Percentiles rank a stretch among this genome's conserved stretches.
phyloP scores from a whole-genome alignment of 2,113 vertebrate genomes.

The Ardeotis arabs region DNA sequence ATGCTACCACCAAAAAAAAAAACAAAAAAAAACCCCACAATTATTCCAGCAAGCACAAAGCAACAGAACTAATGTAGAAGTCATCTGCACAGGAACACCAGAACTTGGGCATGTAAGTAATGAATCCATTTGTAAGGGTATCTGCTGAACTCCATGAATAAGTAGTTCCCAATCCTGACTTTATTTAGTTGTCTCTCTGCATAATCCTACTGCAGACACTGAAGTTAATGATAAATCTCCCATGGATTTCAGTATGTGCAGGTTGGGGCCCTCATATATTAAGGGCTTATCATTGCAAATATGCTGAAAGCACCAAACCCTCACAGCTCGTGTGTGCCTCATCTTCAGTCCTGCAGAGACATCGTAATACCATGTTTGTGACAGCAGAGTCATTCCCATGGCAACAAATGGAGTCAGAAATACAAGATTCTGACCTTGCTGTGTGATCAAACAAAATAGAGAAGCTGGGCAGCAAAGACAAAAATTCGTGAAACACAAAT shows the following conservation, averaged over 20 bases:
- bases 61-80: neutral
- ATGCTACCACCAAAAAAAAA: neutral
- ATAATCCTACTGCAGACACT: constrained; percentile 6
- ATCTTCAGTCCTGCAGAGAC: constrained; percentile 53
- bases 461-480: neutral
- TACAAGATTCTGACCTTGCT: constrained; percentile 13
- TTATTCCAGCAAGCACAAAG: neutral
- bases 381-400: constrained; percentile 58
- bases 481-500: constrained; percentile 15
- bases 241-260: constrained; percentile 14
- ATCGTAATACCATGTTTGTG: constrained; percentile 28
- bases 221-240: constrained; percentile 30
- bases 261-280: constrained; percentile 21
- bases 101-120: neutral
- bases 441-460: constrained; percentile 9
- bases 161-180: neutral
- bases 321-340: constrained; percentile 38
- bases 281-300: constrained; percentile 39
- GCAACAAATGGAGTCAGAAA: constrained; percentile 53
- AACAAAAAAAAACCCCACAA: too few species aligned
- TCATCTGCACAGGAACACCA: neutral
- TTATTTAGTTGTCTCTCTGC: constrained; percentile 26
- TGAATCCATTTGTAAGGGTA: neutral
- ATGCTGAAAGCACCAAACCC: constrained; percentile 24
- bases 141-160: neutral